Evolutionary conservation across 2,888 invertebrate species (phyloP).

Genomic region (Zygothrica quintamaculata): DNA sequence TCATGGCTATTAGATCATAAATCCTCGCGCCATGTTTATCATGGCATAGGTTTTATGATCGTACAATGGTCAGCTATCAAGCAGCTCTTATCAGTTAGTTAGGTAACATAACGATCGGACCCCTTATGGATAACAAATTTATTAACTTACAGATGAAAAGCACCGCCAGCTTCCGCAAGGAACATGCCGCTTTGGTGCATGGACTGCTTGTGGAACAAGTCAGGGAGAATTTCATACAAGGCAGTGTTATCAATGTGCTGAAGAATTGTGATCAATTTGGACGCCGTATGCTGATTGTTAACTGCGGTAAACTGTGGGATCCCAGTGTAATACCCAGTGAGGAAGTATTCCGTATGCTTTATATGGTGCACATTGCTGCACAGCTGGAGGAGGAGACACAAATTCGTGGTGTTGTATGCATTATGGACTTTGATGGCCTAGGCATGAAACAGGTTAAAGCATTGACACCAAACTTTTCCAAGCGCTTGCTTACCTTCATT

Average conservation of each 20-base stretch:
- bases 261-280: slow-evolving; percentile 91
- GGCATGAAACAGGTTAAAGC: slow-evolving; percentile 90
- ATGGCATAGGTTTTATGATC: slow-evolving; percentile 43
- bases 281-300: slow-evolving; percentile 90
- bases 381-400: slow-evolving; percentile 91
- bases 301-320: slow-evolving; percentile 91
- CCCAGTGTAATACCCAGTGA: slow-evolving; percentile 90
- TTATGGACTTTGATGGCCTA: slow-evolving; percentile 93
- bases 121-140: slow-evolving; percentile 5
- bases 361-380: slow-evolving; percentile 91
- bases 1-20: slow-evolving; percentile 20
- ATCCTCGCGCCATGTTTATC: slow-evolving; percentile 41
- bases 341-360: slow-evolving; percentile 91
- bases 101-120: slow-evolving; percentile 1
- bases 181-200: slow-evolving; percentile 88
- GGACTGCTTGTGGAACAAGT: slow-evolving; percentile 89
- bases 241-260: slow-evolving; percentile 91
- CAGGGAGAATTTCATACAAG: slow-evolving; percentile 88
- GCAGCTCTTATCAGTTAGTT: slow-evolving; percentile 6
- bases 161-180: slow-evolving; percentile 90
- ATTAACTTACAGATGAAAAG: slow-evolving; percentile 88
- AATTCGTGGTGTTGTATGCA: slow-evolving; percentile 91
- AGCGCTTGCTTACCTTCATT: slow-evolving; percentile 91
- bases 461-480: slow-evolving; percentile 90
- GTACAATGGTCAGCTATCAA: slow-evolving; percentile 55